Evolutionary conservation across 1,140 invertebrate genomes (phyloP), one percentile per base, ranked within the genome.

Genomic region (Macrostomum lignano): DNA sequence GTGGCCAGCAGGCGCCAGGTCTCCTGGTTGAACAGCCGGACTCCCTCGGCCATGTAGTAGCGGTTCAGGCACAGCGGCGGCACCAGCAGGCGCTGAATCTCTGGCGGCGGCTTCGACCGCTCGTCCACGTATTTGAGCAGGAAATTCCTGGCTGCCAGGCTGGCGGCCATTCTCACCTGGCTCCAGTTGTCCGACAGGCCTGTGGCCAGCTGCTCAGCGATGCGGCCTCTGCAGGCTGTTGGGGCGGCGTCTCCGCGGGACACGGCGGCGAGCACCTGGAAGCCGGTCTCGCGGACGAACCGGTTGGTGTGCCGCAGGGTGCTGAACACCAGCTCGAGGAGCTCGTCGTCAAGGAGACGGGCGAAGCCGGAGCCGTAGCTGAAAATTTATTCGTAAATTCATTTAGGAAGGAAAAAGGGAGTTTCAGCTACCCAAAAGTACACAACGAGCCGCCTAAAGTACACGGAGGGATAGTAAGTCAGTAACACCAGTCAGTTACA

Each of bases 11-110:
- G 51, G 31, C 52, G 44, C 65, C 65, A 67, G 2, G 64, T 64
- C 41, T 65, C 61, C 46, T 67, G 65, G 19, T 61, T 63, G 41
- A 65, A 65, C 9, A 65, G 55, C 21, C 62, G 43, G 2, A 67
- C 63, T 25, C 64, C 64, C 43, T 66, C 65, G 22, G 65, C 64
- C 23, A 65, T 51, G 44, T 65, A 67, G 44, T 67, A 67, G 37
- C 63, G 58, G 43, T 65, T 66, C 5, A 67, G 46, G 43, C 65
- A 67, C 48, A 67, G 58, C 35, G 55, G 45, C 19, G 65, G 64
- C 9, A 28, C 7, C 28, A 67, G 42, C 7, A 67, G 45, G 5
- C 50, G 36, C 17, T 58, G 49, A 1, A 48, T 44, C 31, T 57
- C 47, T 5, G 3, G 26, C 5, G 26, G 26, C 19, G 15, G 15